These are phyloP conservation scores for Zelostemma sp. DNA, from an alignment of 1,140 invertebrate species.

Conservation along the genomic window DNA sequence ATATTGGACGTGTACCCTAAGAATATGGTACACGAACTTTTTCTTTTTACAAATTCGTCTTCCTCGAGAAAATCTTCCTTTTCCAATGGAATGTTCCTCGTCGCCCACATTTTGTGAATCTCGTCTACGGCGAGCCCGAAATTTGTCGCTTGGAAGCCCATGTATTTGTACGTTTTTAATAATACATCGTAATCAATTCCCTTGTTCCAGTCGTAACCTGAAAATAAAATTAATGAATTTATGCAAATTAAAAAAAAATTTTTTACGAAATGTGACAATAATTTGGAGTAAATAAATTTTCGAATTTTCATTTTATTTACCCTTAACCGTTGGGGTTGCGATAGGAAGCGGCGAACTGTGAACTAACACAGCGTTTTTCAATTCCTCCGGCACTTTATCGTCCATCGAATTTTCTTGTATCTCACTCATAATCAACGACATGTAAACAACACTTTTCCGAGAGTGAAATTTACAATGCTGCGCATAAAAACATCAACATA, in stretches of 20 bases:
- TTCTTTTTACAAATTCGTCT: slow-evolving; percentile 84
- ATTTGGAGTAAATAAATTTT: no score
- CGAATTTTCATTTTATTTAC: no score
- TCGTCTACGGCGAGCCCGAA: slow-evolving; percentile 92
- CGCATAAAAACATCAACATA: no score
- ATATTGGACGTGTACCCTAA: slow-evolving; percentile 98
- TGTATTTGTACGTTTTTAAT: slow-evolving; percentile 82
- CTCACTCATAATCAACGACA: slow-evolving; percentile 23
- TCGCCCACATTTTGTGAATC: slow-evolving; percentile 92
- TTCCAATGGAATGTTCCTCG: slow-evolving; percentile 75
- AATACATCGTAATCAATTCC: slow-evolving; percentile 91
- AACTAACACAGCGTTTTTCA: slow-evolving; percentile 76
- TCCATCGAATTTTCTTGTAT: slow-evolving; percentile 15
- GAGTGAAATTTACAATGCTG: no score
- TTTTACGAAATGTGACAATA: no score
- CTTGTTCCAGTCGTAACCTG: slow-evolving; percentile 93
- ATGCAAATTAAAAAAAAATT: neutral
- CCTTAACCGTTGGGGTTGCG: slow-evolving; percentile 76
- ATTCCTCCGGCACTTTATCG: slow-evolving; percentile 47
- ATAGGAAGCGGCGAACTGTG: slow-evolving; percentile 74
- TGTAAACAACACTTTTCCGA: no score
- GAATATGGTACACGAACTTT: slow-evolving; percentile 94
- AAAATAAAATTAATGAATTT: slow-evolving; percentile 32
- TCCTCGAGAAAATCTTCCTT: slow-evolving; percentile 78
- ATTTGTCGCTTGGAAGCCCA: slow-evolving; percentile 97